Conservation (phyloP, 2,113 vertebrate species). For the Probosciger aterrimus region DNA sequence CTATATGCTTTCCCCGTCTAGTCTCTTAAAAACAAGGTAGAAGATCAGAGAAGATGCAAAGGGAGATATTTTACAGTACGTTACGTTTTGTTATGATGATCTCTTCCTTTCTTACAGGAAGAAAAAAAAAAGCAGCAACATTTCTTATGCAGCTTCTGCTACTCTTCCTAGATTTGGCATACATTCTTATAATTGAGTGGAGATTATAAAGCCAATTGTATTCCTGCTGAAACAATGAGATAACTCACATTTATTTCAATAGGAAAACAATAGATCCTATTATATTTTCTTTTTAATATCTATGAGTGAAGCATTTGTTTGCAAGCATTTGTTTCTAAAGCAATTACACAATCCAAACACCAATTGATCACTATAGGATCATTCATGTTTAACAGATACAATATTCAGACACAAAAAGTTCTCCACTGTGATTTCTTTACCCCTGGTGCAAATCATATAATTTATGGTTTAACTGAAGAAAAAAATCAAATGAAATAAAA, state of each 20-base stretch:
- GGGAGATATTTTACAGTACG: background rate
- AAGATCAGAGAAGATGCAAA: constrained; percentile 34
- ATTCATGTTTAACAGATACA: background rate
- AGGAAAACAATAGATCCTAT: background rate
- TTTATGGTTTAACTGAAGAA: background rate
- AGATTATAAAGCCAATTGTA: background rate
- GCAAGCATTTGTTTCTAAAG: background rate
- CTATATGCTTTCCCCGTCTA: background rate
- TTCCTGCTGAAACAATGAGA: background rate
- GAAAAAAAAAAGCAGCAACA: background rate
- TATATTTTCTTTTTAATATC: background rate
- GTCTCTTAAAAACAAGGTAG: background rate
- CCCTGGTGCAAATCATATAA: background rate
- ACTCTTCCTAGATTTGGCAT: background rate
- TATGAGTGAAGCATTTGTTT: background rate
- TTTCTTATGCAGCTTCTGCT: background rate
- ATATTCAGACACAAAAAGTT: background rate
- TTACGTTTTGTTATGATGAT: background rate
- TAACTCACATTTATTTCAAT: background rate
- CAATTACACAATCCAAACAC: constrained; percentile 7
- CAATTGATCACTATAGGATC: background rate
- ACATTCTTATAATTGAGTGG: background rate
- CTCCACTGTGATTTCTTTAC: background rate
- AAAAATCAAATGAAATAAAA: background rate
- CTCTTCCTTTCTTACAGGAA: background rate